These are phyloP conservation scores for Mus caroli DNA, from an alignment of 2,797 vertebrate genomes.

Conservation along the genomic window DNA sequence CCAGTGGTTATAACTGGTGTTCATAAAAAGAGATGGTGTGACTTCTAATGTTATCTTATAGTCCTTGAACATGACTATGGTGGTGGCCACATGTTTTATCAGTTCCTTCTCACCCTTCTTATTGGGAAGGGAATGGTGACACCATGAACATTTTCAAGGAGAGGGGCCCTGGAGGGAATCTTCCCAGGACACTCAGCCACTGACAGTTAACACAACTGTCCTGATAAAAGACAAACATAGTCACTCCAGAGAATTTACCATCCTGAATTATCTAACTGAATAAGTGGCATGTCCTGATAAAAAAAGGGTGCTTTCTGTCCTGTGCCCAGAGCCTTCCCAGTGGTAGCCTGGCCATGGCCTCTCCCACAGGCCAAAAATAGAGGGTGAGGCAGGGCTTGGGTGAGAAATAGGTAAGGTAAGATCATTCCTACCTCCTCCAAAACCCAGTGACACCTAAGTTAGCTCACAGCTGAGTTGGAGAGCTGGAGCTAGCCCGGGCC, in stretches of 20 bases:
- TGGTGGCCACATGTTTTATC: not conserved
- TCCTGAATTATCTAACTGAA: too few species aligned
- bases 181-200: fast-evolving
- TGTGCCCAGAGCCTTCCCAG: fast-evolving
- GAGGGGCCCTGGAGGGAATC: not conserved
- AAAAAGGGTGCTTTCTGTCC: fast-evolving
- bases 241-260: too few species aligned
- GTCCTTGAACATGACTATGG: not conserved
- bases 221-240: too few species aligned
- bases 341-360: not conserved
- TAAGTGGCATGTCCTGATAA: fast-evolving
- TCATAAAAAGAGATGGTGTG: not conserved
- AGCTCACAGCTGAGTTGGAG: not conserved
- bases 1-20: not conserved
- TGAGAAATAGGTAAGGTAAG: not conserved
- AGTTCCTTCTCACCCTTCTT: not conserved
- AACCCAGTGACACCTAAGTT: not conserved
- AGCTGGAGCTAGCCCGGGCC: fast-evolving
- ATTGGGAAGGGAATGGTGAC: not conserved
- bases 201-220: too few species aligned
- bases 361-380: not conserved
- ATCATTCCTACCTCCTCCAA: not conserved
- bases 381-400: not conserved
- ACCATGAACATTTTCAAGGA: not conserved
- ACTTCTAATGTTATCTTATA: fast-evolving